Percentiles rank a stretch among this genome's conserved stretches.
phyloP scores from a whole-genome alignment of 2,888 invertebrate species.

The Latrodectus hesperus region DNA sequence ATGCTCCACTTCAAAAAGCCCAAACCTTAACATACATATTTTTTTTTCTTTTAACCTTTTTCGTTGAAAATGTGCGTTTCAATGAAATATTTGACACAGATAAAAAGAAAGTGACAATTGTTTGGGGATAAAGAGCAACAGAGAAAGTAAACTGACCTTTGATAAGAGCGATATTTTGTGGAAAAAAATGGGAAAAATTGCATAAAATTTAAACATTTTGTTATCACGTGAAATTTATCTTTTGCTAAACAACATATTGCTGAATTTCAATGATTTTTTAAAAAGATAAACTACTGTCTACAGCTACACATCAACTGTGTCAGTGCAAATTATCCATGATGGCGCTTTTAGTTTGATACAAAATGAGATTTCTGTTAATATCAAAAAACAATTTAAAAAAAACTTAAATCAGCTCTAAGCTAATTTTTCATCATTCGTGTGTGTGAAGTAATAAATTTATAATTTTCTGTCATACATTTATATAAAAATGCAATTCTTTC shows the following conservation, averaged over 20 bases:
- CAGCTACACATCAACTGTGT: neutral
- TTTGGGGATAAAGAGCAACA: neutral
- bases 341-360: no score
- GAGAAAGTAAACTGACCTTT: neutral
- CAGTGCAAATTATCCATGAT: neutral
- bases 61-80: no score
- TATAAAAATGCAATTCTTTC: no score
- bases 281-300: neutral
- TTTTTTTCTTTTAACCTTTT: neutral
- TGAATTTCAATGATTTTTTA: conserved; percentile 2
- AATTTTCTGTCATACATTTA: no score
- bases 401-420: no score
- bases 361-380: no score
- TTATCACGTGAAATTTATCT: neutral
- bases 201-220: neutral
- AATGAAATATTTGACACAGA: no score
- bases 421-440: no score
- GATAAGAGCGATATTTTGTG: neutral
- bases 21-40: neutral
- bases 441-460: no score
- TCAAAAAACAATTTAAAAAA: no score
- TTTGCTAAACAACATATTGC: neutral
- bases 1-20: neutral
- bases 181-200: neutral
- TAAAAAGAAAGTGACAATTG: neutral